Base-by-base conservation (phyloP, 2,888 invertebrate genomes). In the Eupithecia subumbrata region DNA sequence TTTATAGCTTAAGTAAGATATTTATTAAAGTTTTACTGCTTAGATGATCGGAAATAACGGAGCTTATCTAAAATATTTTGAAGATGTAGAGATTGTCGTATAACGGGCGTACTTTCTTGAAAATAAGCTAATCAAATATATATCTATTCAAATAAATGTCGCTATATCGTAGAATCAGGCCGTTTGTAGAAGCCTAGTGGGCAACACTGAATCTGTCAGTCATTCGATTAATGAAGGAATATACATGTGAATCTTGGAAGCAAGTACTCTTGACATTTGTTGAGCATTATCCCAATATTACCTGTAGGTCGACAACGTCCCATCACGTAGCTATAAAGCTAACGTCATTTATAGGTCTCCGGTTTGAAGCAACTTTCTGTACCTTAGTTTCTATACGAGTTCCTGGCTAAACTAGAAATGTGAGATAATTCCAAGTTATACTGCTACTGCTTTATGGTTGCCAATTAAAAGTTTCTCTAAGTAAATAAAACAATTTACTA, bases 1-100 rank as follows among this genome's bases (percentile, higher is more conserved):
- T 75, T 69, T 72, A 73, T 73, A 48, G 34, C 34, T 64, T 40
- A 16, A 67, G 60, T 40, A 16, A 67, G 60, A 37, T 60, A 66
- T 43, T 43, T 71, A 34, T 74, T 48, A 52, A 69, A 56, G 66
- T 1, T 70, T 56, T 71, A 67, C 45, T 12, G 34, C 9, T 45
- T 63, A 52, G 37, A 64, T 64, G 30, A 72, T 66, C 45, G 68
- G 63, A 30, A 60, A 25, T 30, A n/a, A 60, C 18, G 30, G 30
- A 52, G 43, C 40, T n/a, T 37, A 40, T 30, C n/a, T 11, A 18
- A 34, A 64, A 25, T 16, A 30, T 64, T 64, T 22, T 9, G 9
- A 22, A 22, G 1, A 5, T 60, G 14, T 25, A 60, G 60, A 12
- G 5, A 12, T 22, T n/a, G 22, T 56, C 9, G 22, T 56, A 22